Evolutionary conservation across 2,797 vertebrate species (phyloP).

Genomic region (Sebastes cheni): DNA sequence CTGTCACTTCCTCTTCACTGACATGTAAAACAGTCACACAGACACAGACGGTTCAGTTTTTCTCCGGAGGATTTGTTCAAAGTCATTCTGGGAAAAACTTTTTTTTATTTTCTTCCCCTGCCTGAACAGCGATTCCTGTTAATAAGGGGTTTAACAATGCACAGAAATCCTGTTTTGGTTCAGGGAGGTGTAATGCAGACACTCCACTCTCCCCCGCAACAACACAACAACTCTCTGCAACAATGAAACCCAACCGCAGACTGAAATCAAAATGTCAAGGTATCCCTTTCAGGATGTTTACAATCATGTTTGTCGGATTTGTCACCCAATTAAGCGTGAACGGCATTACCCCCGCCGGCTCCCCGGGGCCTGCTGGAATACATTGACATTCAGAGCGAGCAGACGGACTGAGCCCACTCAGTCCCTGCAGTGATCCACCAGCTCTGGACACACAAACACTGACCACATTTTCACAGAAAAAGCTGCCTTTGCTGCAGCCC

Average conservation of each 20-base stretch:
- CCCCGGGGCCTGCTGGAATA: conserved; percentile 56
- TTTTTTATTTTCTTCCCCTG: neutral
- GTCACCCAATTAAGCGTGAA: conserved; percentile 70
- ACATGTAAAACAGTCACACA: neutral
- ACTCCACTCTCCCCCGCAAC: neutral
- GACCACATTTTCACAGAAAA: conserved; percentile 7
- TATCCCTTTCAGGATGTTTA: conserved; percentile 68
- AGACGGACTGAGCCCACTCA: conserved; percentile 52
- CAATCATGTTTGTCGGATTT: conserved; percentile 68
- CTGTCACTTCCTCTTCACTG: neutral
- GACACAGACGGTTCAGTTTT: neutral
- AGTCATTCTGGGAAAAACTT: neutral
- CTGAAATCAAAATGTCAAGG: conserved; percentile 67
- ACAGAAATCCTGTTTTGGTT: conserved; percentile 18
- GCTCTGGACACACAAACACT: conserved; percentile 24
- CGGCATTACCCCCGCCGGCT: conserved; percentile 26
- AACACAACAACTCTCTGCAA: conserved; percentile 18
- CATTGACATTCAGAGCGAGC: conserved; percentile 70
- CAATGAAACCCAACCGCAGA: conserved; percentile 27
- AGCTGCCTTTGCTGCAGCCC: neutral
- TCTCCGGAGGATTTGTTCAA: neutral
- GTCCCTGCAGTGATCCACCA: conserved; percentile 37
- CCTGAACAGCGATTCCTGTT: conserved; percentile 17
- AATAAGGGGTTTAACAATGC: conserved; percentile 21
- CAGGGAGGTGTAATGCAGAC: conserved; percentile 4